A percentile compares a stretch with the other conserved stretches of the same genome.
phyloP scores from a whole-genome alignment of 2,113 vertebrate genomes.

The Paracanthobrama guichenoti region DNA sequence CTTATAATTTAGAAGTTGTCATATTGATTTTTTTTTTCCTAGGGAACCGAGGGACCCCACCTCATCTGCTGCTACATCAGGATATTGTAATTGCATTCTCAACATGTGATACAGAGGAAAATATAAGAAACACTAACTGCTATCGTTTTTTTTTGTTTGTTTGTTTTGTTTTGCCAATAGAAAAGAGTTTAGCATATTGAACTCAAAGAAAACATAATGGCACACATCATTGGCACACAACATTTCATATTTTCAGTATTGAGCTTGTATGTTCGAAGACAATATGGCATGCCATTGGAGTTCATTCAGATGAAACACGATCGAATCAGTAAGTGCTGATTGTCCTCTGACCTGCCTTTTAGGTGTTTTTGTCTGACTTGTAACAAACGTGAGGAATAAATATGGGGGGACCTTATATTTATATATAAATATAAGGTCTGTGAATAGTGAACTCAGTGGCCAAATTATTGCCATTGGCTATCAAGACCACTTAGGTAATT shows the following conservation, averaged over 20 bases:
- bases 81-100: slow-evolving; percentile 22
- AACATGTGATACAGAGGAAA: slow-evolving; percentile 13
- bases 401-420: background rate
- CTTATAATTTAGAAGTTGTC: slow-evolving; percentile 3
- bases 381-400: too few species aligned
- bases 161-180: slow-evolving; percentile 5
- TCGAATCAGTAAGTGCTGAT: background rate
- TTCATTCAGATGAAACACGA: slow-evolving; percentile 16
- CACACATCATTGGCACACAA: background rate
- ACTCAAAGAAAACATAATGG: slow-evolving; percentile 11
- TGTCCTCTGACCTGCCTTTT: background rate
- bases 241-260: slow-evolving; percentile 21
- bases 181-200: slow-evolving; percentile 25
- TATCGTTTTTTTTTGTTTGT: background rate
- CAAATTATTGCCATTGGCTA: background rate
- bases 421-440: background rate
- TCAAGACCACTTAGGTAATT: background rate
- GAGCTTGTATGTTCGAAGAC: background rate
- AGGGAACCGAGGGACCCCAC: background rate
- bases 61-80: slow-evolving; percentile 26
- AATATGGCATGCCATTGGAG: slow-evolving; percentile 16
- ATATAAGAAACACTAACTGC: slow-evolving; percentile 31
- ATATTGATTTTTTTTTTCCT: slow-evolving; percentile 35
- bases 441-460: background rate
- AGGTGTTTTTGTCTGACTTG: background rate